Evolutionary conservation across 2,888 invertebrate species (phyloP).

Genomic region (Neoaliturus tenellus): DNA sequence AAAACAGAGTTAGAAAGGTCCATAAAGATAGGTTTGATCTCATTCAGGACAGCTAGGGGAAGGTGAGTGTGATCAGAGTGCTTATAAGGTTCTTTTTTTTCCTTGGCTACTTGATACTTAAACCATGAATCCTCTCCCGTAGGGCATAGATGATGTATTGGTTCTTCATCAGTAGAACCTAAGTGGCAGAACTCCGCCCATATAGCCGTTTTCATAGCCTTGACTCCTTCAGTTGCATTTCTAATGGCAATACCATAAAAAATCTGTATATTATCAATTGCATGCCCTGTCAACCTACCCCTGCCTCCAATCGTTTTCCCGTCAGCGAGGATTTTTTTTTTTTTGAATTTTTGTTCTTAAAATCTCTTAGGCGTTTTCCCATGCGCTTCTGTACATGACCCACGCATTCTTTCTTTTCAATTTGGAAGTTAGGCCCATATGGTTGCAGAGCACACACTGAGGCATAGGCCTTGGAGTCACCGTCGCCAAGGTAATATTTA

Average conservation of each 20-base stretch:
- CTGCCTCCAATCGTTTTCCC: conserved; percentile 61
- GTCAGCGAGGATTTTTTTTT: conserved; percentile 44
- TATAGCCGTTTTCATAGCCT: conserved; percentile 65
- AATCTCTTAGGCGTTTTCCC: neutral
- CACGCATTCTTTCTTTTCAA: conserved; percentile 51
- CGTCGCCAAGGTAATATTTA: conserved; percentile 54
- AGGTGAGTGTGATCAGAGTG: conserved; percentile 48
- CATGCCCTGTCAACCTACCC: conserved; percentile 63
- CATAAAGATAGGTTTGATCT: conserved; percentile 39
- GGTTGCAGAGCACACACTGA: conserved; percentile 42
- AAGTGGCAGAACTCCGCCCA: conserved; percentile 66
- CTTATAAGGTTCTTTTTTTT: neutral
- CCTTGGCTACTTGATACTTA: conserved; percentile 59
- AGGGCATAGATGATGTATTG: conserved; percentile 65
- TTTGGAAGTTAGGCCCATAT: conserved; percentile 57
- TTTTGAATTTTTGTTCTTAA: conserved; percentile 41
- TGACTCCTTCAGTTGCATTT: conserved; percentile 56
- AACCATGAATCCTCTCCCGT: conserved; percentile 63
- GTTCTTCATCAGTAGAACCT: conserved; percentile 64
- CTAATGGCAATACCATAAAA: conserved; percentile 67
- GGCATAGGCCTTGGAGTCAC: conserved; percentile 47
- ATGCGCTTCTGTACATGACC: conserved; percentile 49
- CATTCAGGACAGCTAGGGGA: neutral
- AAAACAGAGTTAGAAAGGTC: conserved; percentile 18
- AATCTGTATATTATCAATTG: conserved; percentile 64